Base-by-base conservation (phyloP, 2,797 vertebrate species). In the Neostethus bicornis region DNA sequence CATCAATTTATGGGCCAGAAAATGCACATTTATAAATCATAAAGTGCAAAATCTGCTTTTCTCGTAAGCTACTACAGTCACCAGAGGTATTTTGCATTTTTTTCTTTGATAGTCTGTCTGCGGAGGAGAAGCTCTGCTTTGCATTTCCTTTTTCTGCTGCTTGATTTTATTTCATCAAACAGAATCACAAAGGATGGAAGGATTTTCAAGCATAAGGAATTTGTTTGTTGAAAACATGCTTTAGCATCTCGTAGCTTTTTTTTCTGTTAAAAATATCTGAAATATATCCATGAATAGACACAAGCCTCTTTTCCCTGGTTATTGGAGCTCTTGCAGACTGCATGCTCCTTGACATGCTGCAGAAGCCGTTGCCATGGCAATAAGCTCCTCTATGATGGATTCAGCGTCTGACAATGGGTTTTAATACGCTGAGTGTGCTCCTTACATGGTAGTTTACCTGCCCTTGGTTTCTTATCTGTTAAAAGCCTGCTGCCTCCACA, bases 291-390 rank as follows among this genome's bases (percentile, higher is more conserved):
- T 35, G 65, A 75, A 75, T 39, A 4, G 39, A 62, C 47, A 53
- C 81, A 81, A 83, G 76, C 51, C 56, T 52, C 38, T 75, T 75
- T 68, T 38, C 29, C 17, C 41, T 58, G 43, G 72, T 83, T 79
- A 70, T 88, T 80, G 66, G 65, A 23, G 53, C 61, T 81, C 60
- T 54, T 49, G 73, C 79, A 81, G 67, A 51, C 67, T 70, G 70
- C 77, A 73, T 77, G 70, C 75, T 84, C 79, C 73, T 59, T 79
- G 79, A 74, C 48, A 61, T 69, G 81, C 79, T 83, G 85, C 80
- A 81, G 77, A 89, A 79, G 77, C 75, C 74, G 90, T 91, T 89
- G 89, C 87, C 88, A 91, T 91, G 86, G 90, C 81, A 73, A 91
- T 87, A 79, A 81, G 80, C 87, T 79, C 56, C 24, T 19, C 80